Base-by-base conservation (phyloP, 1,140 invertebrate species). In the Papilio machaon region DNA sequence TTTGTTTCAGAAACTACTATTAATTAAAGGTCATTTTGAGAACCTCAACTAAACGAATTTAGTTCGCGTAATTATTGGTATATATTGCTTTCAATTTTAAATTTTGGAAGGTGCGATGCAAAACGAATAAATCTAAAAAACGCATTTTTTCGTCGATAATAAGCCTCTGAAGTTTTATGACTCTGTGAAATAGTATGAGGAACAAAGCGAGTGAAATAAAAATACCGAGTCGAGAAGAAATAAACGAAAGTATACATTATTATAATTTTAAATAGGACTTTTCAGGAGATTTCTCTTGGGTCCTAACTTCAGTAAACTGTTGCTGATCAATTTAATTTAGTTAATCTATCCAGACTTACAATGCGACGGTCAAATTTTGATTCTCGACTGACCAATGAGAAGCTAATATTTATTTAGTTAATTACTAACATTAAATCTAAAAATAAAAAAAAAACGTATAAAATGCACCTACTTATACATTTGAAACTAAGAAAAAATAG, bases 161-260 rank as follows among this genome's bases (percentile, higher is more conserved):
- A 49, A 60, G 47, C 38, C 83, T 89, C 85, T 88, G 80, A 81
- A 70, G 67, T 81, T 85, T 83, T 80, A 83, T 60, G 73, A 77
- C 49, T 82, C 87, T 88, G 64, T 70, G 85, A 82, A 82, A 49
- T 81, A 83, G 87, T 83, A 89, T 84, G 85, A 86, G 83, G 82
- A 79, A 86, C 84, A 84, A 82, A 87, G 88, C 84, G 87, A 89
- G 86, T 86, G 80, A 91, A 93, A 92, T 92, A 93, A 92, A 91
- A 92, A 91, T 84, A 84, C 86, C 82, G 84, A 89, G 87, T 88
- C 89, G 30, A 88, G 86, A 89, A 89, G 88, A 91, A 91, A 94
- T 92, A 92, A 92, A 92, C 88, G 89, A 91, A 92, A 92, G 91
- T 92, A 94, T 92, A 91, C 91, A 94, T 94, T 94, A 92, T 92